Conservation (phyloP, 2,113 vertebrate genomes). For the Sinosuthora webbiana region DNA sequence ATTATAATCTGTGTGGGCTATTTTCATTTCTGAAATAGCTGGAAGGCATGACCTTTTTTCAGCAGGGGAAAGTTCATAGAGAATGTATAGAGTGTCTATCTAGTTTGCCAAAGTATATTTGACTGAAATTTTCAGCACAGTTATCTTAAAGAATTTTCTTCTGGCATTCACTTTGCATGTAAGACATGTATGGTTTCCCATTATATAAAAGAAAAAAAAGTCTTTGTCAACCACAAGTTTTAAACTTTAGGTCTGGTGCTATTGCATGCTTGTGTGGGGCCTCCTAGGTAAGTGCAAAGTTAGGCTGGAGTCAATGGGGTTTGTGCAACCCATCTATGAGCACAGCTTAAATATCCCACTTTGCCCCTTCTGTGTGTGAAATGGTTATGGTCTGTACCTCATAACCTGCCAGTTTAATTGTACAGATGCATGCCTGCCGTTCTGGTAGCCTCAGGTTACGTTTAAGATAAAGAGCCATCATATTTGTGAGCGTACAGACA, state of each 20-base stretch:
- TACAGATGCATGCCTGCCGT: not conserved
- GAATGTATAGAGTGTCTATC: not conserved
- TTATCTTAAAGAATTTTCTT: not conserved
- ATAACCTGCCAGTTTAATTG: not conserved
- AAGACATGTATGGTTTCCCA: not conserved
- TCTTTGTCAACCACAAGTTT: not conserved
- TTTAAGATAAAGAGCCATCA: not conserved
- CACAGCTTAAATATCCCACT: not conserved
- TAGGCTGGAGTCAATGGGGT: not conserved
- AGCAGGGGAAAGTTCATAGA: not conserved
- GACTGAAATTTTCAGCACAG: not conserved
- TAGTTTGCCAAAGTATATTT: not conserved
- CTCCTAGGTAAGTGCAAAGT: not conserved
- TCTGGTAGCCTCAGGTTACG: not conserved
- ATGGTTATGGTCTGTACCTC: not conserved
- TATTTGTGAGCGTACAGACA: not conserved
- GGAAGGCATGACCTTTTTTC: not conserved
- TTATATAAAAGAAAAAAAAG: not conserved
- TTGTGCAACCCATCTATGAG: not conserved
- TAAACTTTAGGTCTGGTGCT: not conserved
- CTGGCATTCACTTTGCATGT: not conserved
- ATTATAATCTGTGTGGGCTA: not conserved
- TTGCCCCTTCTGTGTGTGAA: not conserved
- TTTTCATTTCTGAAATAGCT: constrained; percentile 16
- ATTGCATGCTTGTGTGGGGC: not conserved